Evolutionary conservation across 2,888 invertebrate genomes (phyloP).

Genomic region (Cephonodes hylas): DNA sequence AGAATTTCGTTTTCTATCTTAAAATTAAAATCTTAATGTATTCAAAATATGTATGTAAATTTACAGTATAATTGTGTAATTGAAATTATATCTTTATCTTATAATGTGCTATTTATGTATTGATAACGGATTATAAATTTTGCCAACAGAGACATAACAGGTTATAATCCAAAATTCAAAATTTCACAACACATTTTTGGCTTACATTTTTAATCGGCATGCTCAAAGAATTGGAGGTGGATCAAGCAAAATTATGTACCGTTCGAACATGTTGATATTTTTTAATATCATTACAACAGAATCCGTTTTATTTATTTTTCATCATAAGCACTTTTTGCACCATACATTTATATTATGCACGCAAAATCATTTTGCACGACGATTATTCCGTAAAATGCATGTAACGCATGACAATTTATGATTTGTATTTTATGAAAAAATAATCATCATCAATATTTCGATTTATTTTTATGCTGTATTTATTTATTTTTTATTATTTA

Average conservation of each 20-base stretch:
- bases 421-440: constrained; percentile 15
- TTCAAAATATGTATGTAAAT: background rate
- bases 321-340: constrained; percentile 28
- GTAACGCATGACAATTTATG: constrained; percentile 26
- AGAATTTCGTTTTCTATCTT: background rate
- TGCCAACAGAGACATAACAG: constrained; percentile 71
- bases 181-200: constrained; percentile 61
- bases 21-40: background rate
- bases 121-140: constrained; percentile 26
- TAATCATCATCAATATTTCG: background rate
- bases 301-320: constrained; percentile 13
- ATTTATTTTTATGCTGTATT: constrained; percentile 4
- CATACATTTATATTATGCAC: constrained; percentile 32
- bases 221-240: constrained; percentile 75
- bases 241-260: constrained; percentile 28
- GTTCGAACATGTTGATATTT: constrained; percentile 7
- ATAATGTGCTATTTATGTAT: constrained; percentile 7
- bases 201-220: constrained; percentile 63
- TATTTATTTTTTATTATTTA: background rate
- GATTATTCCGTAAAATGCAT: constrained; percentile 29
- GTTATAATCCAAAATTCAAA: constrained; percentile 68
- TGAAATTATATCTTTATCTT: background rate
- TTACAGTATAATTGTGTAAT: background rate
- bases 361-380: constrained; percentile 35
- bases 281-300: constrained; percentile 7